A percentile compares a stretch with the other conserved stretches of the same genome.
phyloP scores from a whole-genome alignment of 2,888 invertebrate species.

The Stenichneumon culpator region DNA sequence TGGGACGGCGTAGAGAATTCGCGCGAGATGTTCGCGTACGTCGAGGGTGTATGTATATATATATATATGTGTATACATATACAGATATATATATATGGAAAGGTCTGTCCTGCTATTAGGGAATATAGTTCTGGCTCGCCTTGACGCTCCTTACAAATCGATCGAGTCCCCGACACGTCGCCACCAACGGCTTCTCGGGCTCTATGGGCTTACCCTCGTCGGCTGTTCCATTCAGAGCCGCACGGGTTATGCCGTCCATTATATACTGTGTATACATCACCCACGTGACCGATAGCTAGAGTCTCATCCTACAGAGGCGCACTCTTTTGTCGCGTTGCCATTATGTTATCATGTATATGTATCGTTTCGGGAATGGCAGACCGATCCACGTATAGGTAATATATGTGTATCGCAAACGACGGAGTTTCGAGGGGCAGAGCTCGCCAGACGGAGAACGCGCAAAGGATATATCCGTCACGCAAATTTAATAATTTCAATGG shows the following conservation, averaged over 20 bases:
- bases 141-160: constrained; percentile 83
- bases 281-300: constrained; percentile 2
- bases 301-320: constrained; percentile 10
- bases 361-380: constrained; percentile 7
- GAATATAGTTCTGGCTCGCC: constrained; percentile 80
- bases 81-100: not conserved
- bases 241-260: constrained; percentile 61
- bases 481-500: constrained; percentile 39
- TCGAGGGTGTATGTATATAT: not conserved
- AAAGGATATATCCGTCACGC: constrained; percentile 37
- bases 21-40: constrained; percentile 33
- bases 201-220: constrained; percentile 43
- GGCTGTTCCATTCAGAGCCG: constrained; percentile 33
- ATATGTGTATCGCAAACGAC: constrained; percentile 20
- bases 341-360: not conserved
- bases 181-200: constrained; percentile 73
- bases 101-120: constrained; percentile 58
- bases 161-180: constrained; percentile 69
- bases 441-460: not conserved
- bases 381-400: not conserved
- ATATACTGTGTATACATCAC: constrained; percentile 23
- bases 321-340: not conserved
- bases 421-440: constrained; percentile 10
- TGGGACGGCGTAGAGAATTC: constrained; percentile 31
- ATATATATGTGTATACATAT: not conserved